These are phyloP conservation scores for Plagodis dolabraria DNA, from an alignment of 2,888 invertebrate genomes.

Conservation along the genomic window DNA sequence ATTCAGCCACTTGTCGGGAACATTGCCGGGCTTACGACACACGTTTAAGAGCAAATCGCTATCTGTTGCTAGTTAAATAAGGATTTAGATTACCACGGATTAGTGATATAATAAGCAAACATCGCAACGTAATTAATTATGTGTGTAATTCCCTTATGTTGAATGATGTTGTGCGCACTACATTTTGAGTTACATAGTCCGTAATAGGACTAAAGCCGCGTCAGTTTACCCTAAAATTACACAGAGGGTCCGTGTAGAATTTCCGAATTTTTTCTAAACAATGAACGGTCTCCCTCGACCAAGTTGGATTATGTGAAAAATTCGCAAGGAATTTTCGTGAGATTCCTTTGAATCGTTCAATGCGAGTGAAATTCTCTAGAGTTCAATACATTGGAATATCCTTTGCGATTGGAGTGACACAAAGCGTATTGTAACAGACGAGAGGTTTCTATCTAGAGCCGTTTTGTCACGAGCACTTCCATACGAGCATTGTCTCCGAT, in stretches of 20 bases:
- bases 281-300: slow-evolving; percentile 47
- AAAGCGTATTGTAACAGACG: slow-evolving; percentile 76
- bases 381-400: slow-evolving; percentile 79
- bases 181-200: slow-evolving; percentile 10
- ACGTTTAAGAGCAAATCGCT: slow-evolving; percentile 11
- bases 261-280: slow-evolving; percentile 62
- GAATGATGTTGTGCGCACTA: not conserved
- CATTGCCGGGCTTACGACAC: slow-evolving; percentile 22
- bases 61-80: slow-evolving; percentile 13
- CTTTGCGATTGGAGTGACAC: slow-evolving; percentile 78
- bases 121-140: slow-evolving; percentile 1
- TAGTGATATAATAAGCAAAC: slow-evolving; percentile 14
- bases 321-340: slow-evolving; percentile 59
- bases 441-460: slow-evolving; percentile 64
- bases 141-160: not conserved
- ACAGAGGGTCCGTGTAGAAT: slow-evolving; percentile 46
- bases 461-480: slow-evolving; percentile 64
- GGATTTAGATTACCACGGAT: slow-evolving; percentile 2
- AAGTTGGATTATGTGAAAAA: slow-evolving; percentile 63
- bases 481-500: slow-evolving; percentile 62
- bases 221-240: slow-evolving; percentile 44
- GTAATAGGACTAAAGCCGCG: slow-evolving; percentile 33
- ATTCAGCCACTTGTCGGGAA: slow-evolving; percentile 33
- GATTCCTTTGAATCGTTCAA: slow-evolving; percentile 57
- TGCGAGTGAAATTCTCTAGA: slow-evolving; percentile 70